A percentile compares a stretch with the other conserved stretches of the same genome.
Evolutionary conservation across 2,797 vertebrate genomes (phyloP).

Genomic region (Amblyraja radiata): DNA sequence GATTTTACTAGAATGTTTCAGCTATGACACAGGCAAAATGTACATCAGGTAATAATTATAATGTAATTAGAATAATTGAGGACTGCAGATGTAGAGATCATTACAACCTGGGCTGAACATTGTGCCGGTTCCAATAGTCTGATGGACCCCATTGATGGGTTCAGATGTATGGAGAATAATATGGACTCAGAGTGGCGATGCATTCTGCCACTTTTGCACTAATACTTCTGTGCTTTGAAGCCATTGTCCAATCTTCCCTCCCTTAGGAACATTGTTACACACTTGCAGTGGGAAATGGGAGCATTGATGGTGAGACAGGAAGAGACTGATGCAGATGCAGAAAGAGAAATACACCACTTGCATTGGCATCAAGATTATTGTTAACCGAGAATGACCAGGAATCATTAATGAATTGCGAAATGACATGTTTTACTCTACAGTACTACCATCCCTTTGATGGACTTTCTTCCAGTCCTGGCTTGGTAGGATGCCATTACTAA

Average conservation of each 20-base stretch:
- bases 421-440: neutral
- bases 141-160: neutral
- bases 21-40: neutral
- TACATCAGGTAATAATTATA: neutral
- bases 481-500: neutral
- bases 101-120: neutral
- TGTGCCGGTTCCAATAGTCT: neutral
- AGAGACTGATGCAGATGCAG: no score
- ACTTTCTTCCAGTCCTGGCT: neutral
- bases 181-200: neutral
- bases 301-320: neutral
- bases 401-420: neutral
- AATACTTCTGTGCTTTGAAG: neutral
- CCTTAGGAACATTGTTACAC: neutral
- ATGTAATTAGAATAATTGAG: neutral
- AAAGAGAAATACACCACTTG: no score
- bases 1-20: neutral
- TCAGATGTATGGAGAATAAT: neutral
- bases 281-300: no score
- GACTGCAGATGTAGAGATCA: neutral
- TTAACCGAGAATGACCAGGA: no score
- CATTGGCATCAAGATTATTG: no score
- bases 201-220: neutral
- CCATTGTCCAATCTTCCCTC: neutral
- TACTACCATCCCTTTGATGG: neutral